A percentile compares a stretch with the other conserved stretches of the same genome.
These are phyloP conservation scores for Microtus agrestis DNA, from an alignment of 2,797 vertebrate genomes.

Conservation along the genomic window DNA sequence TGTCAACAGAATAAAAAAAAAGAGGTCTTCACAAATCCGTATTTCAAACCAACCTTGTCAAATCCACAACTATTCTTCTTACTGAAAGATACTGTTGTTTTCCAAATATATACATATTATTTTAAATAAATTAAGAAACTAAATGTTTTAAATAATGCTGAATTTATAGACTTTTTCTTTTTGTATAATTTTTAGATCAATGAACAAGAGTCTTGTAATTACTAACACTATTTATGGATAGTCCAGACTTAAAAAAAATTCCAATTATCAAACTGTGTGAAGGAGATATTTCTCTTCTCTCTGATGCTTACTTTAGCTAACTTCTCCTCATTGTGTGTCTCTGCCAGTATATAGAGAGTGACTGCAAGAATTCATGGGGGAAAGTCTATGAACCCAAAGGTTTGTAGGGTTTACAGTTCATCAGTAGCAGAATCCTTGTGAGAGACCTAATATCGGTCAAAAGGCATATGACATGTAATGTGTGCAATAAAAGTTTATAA, in stretches of 20 bases:
- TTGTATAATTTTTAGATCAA: not conserved
- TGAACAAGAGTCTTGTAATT: not conserved
- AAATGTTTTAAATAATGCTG: not conserved
- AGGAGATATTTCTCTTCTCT: not conserved
- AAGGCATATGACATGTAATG: not conserved
- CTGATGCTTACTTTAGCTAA: not conserved
- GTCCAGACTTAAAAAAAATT: not conserved
- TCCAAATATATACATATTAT: not conserved
- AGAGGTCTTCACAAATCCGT: not conserved
- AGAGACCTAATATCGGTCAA: not conserved
- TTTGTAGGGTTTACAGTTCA: not conserved
- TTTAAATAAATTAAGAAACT: slow-evolving; percentile 32
- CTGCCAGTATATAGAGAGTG: not conserved
- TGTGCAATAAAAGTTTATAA: not conserved
- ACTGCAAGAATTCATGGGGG: not conserved
- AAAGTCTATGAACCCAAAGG: not conserved
- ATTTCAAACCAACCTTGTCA: not conserved
- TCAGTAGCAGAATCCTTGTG: too few species aligned
- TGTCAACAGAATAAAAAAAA: not conserved
- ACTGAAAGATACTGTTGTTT: not conserved
- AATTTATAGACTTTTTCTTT: not conserved
- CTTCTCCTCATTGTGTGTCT: not conserved
- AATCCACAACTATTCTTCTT: not conserved
- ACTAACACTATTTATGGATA: not conserved
- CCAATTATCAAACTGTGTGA: not conserved